phyloP scores from a whole-genome alignment of 2,797 vertebrate species.

The Linurgus olivaceus region DNA sequence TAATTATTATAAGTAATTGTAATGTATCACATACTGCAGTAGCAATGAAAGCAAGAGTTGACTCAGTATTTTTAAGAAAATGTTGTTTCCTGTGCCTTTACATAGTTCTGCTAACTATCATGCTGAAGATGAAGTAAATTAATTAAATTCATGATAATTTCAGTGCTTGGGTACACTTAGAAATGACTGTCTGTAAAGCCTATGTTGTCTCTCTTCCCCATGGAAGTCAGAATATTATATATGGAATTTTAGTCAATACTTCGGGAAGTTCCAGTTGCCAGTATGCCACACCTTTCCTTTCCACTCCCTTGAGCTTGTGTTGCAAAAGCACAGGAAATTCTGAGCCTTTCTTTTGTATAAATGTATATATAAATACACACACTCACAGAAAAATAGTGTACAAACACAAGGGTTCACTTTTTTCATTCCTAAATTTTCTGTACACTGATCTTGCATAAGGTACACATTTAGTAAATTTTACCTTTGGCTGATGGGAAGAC shows the following conservation, averaged over 20 bases:
- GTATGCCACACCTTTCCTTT: background rate
- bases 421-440: background rate
- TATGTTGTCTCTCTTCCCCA: background rate
- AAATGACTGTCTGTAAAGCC: background rate
- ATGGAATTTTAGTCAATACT: background rate
- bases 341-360: background rate
- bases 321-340: background rate
- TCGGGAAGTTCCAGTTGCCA: background rate
- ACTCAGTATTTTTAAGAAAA: background rate
- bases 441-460: background rate
- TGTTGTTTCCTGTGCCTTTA: background rate
- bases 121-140: background rate
- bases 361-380: background rate
- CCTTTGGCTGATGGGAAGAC: background rate
- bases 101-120: background rate
- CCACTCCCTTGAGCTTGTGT: background rate
- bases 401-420: background rate
- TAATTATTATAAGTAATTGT: background rate
- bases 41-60: background rate
- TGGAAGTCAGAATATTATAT: background rate
- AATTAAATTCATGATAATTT: background rate
- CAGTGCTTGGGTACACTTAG: background rate
- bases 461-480: background rate
- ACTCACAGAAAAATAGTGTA: background rate
- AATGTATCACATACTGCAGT: background rate